Conservation (phyloP, 2,888 invertebrate species). For the Catonia carolina region DNA sequence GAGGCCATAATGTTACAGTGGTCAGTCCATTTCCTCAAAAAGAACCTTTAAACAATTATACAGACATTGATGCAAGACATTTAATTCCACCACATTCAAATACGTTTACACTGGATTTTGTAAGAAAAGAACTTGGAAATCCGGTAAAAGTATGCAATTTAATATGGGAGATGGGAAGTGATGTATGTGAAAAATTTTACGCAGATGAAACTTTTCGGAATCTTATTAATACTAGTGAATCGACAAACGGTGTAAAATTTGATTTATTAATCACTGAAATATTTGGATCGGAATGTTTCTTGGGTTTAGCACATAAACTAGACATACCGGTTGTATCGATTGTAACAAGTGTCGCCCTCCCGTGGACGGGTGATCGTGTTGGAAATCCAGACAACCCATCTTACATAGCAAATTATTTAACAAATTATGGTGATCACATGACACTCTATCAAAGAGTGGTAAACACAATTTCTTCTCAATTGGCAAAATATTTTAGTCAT, state of each 20-base stretch:
- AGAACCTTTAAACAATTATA: conserved; percentile 40
- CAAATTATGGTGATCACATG: conserved; percentile 36
- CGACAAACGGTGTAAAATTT: conserved; percentile 20
- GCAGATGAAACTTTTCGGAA: neutral
- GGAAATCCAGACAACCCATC: conserved; percentile 33
- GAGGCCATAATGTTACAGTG: conserved; percentile 42
- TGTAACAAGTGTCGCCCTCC: conserved; percentile 29
- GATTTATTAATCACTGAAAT: conserved; percentile 35
- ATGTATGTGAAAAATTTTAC: conserved; percentile 6
- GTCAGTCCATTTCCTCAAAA: conserved; percentile 41
- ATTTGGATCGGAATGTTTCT: conserved; percentile 33
- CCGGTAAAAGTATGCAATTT: neutral
- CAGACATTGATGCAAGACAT: conserved; percentile 37
- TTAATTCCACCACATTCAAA: conserved; percentile 20
- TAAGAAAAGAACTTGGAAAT: neutral
- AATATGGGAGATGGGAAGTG: neutral
- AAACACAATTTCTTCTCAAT: conserved; percentile 44
- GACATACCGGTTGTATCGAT: conserved; percentile 31
- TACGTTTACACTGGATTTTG: conserved; percentile 12
- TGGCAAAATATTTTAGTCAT: conserved; percentile 28
- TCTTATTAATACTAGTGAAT: conserved; percentile 1
- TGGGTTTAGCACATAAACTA: conserved; percentile 30
- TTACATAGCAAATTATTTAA: conserved; percentile 29
- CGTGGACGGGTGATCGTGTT: conserved; percentile 31
- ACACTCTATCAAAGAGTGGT: conserved; percentile 42